These are phyloP conservation scores for Loxodonta africana DNA, from an alignment of 2,113 vertebrate genomes.

Conservation along the genomic window DNA sequence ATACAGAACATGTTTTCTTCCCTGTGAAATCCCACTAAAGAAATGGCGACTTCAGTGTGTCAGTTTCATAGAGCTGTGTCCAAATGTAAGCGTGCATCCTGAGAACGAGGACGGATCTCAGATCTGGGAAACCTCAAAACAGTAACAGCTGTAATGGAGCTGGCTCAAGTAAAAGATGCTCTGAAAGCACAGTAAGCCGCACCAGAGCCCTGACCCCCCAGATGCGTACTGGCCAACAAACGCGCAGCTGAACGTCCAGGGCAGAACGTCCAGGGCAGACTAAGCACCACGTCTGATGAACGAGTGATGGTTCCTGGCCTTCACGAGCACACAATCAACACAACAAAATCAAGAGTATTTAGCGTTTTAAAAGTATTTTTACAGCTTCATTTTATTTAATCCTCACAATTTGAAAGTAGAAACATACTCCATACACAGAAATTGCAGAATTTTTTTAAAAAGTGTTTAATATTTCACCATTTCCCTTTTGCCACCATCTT, in stretches of 20 bases:
- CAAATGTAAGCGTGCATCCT: neutral
- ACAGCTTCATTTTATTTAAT: no score
- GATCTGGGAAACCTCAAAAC: neutral
- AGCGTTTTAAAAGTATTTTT: neutral
- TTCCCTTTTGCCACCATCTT: neutral
- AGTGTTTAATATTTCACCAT: rapidly evolving
- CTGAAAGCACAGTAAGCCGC: no score
- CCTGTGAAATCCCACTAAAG: neutral
- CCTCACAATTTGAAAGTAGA: neutral
- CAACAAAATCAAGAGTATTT: no score
- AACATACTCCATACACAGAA: neutral
- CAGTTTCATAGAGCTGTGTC: no score
- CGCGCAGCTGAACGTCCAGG: neutral
- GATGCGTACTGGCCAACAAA: neutral
- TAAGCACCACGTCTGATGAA: neutral
- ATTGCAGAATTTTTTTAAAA: neutral
- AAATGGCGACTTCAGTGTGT: neutral
- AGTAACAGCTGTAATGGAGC: rapidly evolving
- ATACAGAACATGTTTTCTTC: neutral
- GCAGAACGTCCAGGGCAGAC: no score
- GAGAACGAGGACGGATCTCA: neutral
- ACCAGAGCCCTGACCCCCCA: rapidly evolving
- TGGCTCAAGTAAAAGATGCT: neutral
- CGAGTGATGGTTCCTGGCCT: neutral
- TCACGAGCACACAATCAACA: neutral